Evolutionary conservation across 1,140 invertebrate genomes (phyloP).

Genomic region (Thereuonema tuberculata): DNA sequence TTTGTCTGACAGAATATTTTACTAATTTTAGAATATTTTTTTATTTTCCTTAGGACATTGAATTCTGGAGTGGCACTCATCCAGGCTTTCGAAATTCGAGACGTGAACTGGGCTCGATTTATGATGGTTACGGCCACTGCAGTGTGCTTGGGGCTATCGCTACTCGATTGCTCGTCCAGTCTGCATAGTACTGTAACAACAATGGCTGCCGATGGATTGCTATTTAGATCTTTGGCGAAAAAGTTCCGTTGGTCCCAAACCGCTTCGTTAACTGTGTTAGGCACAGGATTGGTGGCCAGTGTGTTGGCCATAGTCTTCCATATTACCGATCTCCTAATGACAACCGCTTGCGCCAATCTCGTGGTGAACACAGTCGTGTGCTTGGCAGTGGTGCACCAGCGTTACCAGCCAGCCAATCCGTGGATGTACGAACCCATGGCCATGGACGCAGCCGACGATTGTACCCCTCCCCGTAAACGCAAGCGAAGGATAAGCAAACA

Average conservation of each 20-base stretch:
- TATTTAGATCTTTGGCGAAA: not conserved
- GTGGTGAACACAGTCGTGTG: constrained; percentile 1
- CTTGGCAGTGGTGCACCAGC: not conserved
- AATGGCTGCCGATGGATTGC: constrained; percentile 3
- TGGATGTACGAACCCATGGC: not conserved
- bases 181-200: not conserved
- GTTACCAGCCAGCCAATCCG: constrained; percentile 2
- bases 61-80: not conserved
- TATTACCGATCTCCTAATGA: not conserved
- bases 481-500: not conserved
- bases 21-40: too few relatives aligned
- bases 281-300: not conserved
- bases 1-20: too few relatives aligned
- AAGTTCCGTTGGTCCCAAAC: not conserved
- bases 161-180: not conserved
- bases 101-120: constrained; percentile 4
- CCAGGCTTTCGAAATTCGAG: constrained; percentile 1
- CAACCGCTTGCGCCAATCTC: not conserved
- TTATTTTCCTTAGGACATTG: not conserved
- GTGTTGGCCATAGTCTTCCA: not conserved
- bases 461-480: not conserved
- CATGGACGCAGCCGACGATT: not conserved
- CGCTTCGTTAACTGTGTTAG: not conserved
- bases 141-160: not conserved
- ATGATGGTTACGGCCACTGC: not conserved